Percentiles rank a stretch among this genome's conserved stretches.
These are phyloP conservation scores for Lepidotrigona ventralis DNA, from an alignment of 1,140 invertebrate genomes.

Conservation along the genomic window DNA sequence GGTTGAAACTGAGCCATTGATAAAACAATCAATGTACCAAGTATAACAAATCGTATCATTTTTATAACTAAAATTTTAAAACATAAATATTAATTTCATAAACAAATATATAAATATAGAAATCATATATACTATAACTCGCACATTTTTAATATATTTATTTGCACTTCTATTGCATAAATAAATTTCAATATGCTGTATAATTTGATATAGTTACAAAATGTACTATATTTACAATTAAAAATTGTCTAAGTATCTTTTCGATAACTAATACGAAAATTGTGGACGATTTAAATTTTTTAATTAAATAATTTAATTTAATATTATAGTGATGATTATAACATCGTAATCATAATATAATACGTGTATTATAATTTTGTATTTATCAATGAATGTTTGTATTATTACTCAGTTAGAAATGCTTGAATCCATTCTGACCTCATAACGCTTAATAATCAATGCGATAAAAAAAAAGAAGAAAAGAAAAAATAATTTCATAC, in stretches of 20 bases:
- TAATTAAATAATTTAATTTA: too few species aligned
- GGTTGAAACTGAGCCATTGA: conserved; percentile 84
- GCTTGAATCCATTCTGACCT: too few species aligned
- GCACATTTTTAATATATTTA: background rate
- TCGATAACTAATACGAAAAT: background rate
- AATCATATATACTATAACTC: background rate
- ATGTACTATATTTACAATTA: background rate
- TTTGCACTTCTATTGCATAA: background rate
- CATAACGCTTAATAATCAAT: too few species aligned
- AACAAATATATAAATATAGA: background rate
- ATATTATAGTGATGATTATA: background rate
- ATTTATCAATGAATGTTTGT: background rate
- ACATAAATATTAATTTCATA: background rate
- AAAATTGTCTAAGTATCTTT: background rate
- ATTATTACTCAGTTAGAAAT: too few species aligned
- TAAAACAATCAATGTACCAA: conserved; percentile 75
- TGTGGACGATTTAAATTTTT: background rate
- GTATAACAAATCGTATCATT: conserved; percentile 76
- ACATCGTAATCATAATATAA: background rate
- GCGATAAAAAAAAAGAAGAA: too few species aligned
- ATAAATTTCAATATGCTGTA: background rate
- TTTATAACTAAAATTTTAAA: conserved; percentile 63
- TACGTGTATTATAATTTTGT: background rate
- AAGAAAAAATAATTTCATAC: too few species aligned
- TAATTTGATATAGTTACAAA: background rate